A percentile compares a stretch with the other conserved stretches of the same genome.
Conservation (phyloP, 1,140 invertebrate species). For the Drosophila sp. region DNA sequence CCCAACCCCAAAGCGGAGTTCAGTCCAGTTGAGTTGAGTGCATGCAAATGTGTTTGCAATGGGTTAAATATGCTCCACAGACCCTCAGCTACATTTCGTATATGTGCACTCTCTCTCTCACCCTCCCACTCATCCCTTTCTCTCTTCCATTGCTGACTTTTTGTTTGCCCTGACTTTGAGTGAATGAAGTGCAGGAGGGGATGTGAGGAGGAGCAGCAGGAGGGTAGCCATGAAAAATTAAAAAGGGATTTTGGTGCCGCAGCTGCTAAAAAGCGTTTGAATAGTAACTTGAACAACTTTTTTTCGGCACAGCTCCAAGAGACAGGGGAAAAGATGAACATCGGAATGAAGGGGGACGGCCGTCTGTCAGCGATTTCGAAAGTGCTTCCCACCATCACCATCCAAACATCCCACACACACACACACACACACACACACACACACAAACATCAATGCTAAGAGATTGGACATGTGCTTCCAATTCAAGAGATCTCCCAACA, state of each 20-base stretch:
- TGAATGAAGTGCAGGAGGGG: constrained; percentile 32
- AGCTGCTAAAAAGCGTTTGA: constrained; percentile 74
- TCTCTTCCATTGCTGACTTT: constrained; percentile 17
- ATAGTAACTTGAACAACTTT: constrained; percentile 74
- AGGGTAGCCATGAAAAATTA: constrained; percentile 73
- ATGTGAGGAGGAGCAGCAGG: too few species aligned
- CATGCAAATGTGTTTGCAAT: constrained; percentile 75
- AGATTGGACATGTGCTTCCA: constrained; percentile 50
- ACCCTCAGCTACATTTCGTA: constrained; percentile 33
- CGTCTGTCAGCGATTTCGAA: constrained; percentile 41
- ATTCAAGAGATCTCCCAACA: constrained; percentile 29
- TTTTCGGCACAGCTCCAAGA: constrained; percentile 21
- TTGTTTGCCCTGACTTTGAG: constrained; percentile 76
- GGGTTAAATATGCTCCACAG: constrained; percentile 66
- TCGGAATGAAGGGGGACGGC: neutral
- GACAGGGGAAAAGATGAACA: neutral
- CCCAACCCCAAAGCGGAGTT: constrained; percentile 30
- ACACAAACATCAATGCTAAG: constrained; percentile 30
- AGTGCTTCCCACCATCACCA: constrained; percentile 19
- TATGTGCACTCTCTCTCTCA: constrained; percentile 22
- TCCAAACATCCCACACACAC: constrained; percentile 8
- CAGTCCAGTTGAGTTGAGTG: constrained; percentile 43
- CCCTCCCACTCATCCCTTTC: neutral
- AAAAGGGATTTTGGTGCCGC: constrained; percentile 75
- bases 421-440: neutral